These are phyloP conservation scores for Apostichopus leukothele DNA, from an alignment of 53 echinoderm and acorn worm genomes.

Conservation along the genomic window DNA sequence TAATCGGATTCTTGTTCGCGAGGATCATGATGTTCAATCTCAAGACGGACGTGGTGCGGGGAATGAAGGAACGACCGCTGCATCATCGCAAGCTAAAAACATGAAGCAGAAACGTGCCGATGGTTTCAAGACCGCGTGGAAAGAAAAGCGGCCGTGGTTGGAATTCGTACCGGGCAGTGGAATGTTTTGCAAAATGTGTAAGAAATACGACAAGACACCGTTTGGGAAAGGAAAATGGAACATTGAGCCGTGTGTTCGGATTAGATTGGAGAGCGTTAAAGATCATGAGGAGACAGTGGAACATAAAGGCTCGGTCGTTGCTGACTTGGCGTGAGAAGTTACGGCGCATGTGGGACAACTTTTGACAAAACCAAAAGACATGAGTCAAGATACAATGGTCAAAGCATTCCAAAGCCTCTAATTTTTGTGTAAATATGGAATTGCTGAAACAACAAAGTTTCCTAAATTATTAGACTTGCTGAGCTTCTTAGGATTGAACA, in stretches of 20 bases:
- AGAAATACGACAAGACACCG: conserved; percentile 53
- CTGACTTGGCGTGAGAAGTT: conserved; percentile 28
- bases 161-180: conserved; percentile 35
- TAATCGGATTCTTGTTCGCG: not conserved
- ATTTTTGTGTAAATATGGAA: conserved; percentile 40
- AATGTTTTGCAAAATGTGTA: conserved; percentile 53
- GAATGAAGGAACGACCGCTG: conserved; percentile 18
- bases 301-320: conserved; percentile 48
- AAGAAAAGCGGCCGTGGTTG: conserved; percentile 54
- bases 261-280: conserved; percentile 52
- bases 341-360: conserved; percentile 34
- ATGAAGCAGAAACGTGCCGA: conserved; percentile 46
- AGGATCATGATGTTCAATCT: conserved; percentile 6
- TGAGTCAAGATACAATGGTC: conserved; percentile 52
- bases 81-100: conserved; percentile 14
- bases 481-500: conserved; percentile 51
- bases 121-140: conserved; percentile 16
- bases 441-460: conserved; percentile 57
- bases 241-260: conserved; percentile 26
- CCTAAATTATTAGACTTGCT: conserved; percentile 46
- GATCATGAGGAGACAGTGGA: conserved; percentile 47
- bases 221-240: conserved; percentile 53
- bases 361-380: conserved; percentile 53
- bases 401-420: conserved; percentile 59
- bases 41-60: not conserved